Base-by-base conservation (phyloP, 2,888 invertebrate genomes). In the Harpagoxenus sublaevis region DNA sequence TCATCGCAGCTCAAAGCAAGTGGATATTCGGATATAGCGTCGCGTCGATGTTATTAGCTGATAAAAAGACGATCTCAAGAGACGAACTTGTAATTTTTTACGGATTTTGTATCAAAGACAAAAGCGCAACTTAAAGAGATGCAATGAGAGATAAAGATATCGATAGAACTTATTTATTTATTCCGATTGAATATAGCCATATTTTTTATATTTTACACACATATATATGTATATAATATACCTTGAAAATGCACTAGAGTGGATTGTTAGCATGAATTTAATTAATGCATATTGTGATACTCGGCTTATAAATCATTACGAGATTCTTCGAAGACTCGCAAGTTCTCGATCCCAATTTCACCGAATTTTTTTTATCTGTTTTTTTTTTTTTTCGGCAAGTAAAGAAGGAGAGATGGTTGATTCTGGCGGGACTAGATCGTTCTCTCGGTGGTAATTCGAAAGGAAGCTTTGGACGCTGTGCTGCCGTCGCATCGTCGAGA, bases 381-480 rank as follows among this genome's bases (percentile, higher is more conserved):
- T 23, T 35, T 53, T 65, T 23, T 35, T 53, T 68, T 63, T 62
- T 53, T 12, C 39, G 70, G 10, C 8, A 31, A 81, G 48, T 48
- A 35, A 48, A 73, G 42, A 51, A 55, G 66, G 39, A 77, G 55
- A 53, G 62, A 71, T 65, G 35, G 66, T 86, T 81, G 88, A 85
- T 85, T 86, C 74, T 81, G 39, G 53, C 73, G 65, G 78, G 48
- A 73, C 73, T 75, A 51, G 23, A 68, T n/a, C 23, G 74, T 78
- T 79, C 12, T 70, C 86, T 86, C 85, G 57, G 73, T 63, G 79
- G 84, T 89, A 89, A 89, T 89, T 89, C 83, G 82, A 89, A 86
- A 88, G 89, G 84, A 89, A 85, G 85, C 75, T 85, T 81, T 57
- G 89, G 86, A 85, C 85, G 60, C 55, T 28, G n/a, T 84, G 60